Conservation (phyloP, 1,140 invertebrate genomes). For the Anastrepha ludens region DNA sequence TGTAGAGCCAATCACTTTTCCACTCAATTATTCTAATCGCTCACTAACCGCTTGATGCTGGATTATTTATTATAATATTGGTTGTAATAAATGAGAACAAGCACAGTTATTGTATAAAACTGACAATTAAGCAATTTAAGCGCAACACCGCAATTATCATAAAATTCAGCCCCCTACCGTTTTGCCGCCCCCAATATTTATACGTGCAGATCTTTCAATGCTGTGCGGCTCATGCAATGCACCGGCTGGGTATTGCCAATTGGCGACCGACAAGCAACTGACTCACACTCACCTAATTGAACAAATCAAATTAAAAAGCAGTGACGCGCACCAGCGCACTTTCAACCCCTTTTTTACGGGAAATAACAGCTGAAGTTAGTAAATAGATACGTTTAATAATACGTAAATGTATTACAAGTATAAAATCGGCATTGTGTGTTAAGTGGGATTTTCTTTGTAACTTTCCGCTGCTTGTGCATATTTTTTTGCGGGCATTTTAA, state of each 20-base stretch:
- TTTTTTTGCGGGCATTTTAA: too few relatives aligned
- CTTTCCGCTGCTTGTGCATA: too few relatives aligned
- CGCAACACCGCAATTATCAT: slow-evolving; percentile 14
- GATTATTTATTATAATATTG: slow-evolving; percentile 22
- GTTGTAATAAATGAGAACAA: not conserved
- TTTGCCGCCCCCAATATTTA: not conserved
- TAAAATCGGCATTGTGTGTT: too few relatives aligned
- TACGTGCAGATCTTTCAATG: not conserved
- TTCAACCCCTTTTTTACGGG: slow-evolving; percentile 30
- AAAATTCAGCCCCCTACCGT: not conserved
- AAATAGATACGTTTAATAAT: not conserved
- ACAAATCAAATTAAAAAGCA: slow-evolving; percentile 34
- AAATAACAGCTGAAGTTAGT: not conserved
- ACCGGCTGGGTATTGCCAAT: not conserved
- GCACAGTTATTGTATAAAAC: not conserved
- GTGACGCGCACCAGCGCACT: slow-evolving; percentile 42
- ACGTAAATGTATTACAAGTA: too few relatives aligned
- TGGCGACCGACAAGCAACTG: not conserved
- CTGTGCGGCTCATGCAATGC: not conserved
- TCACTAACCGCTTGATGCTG: slow-evolving; percentile 14
- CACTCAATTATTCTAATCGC: slow-evolving; percentile 16
- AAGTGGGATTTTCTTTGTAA: too few relatives aligned
- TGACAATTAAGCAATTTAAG: slow-evolving; percentile 42
- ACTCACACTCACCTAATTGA: slow-evolving; percentile 22
- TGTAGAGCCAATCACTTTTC: slow-evolving; percentile 9